Evolutionary conservation across 2,888 invertebrate species (phyloP), one percentile per base, ranked within the genome.

Genomic region (Metellina segmentata): DNA sequence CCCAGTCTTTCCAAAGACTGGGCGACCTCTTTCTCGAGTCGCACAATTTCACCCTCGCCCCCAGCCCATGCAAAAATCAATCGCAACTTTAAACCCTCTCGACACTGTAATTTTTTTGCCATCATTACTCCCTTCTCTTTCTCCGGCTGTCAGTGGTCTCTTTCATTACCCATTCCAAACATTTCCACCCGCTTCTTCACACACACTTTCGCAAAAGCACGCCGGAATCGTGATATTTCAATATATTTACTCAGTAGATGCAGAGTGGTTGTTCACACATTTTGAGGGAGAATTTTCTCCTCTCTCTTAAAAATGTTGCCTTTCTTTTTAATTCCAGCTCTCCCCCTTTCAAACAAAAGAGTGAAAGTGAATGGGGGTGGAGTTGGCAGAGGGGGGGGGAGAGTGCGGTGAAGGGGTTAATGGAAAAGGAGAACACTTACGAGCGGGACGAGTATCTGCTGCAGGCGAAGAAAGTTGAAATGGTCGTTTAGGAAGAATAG

Each of bases 31-130:
- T 34, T 34, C 34, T 34, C 34, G 34, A 34, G 34, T 34, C 34
- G 34, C 34, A 34, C 34, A 34, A 34, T 34, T 34, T 34, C 34
- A 34, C 34, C 34, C 4, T 4, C 34, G 34, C 4, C 34, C 34
- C 34, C 34, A 13, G 16, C 34, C 52, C 20, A 19, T 19, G 70
- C 78, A 52, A 72, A 87, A 87, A 87, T 87, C 87, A 87, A 87
- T 87, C 52, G 87, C 87, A 87, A 87, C 87, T 79, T 81, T 71
- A 87, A 87, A 87, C 87, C 87, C 72, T 87, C 87, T 79, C 87
- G 79, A 72, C 87, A 79, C 79, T 6, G 16, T 16, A 16, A 72
- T 83, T 75, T 85, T 85, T 71, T 81, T 52, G 52, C 52, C 82
- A 51, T 82, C 52, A 51, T 75, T 20, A 34, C 52, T 20, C 49